Evolutionary conservation across 2,797 vertebrate genomes (phyloP), one percentile per base, ranked within the genome.

Genomic region (Xenentodon cancila): DNA sequence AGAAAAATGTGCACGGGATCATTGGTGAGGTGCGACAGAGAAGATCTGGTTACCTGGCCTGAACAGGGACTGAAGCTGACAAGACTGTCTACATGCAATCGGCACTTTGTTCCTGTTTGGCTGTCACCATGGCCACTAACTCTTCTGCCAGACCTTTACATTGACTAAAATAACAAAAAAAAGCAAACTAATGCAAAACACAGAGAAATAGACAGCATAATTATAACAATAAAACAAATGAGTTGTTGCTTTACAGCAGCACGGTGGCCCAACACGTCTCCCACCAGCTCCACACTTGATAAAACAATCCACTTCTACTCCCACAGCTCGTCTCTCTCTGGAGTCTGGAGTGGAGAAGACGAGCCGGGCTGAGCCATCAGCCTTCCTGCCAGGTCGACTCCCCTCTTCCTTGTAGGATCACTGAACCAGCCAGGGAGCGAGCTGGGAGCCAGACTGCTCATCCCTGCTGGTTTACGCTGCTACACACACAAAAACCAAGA

Each of bases 101-200:
- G 34, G 19, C 42, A 47, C 74, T 76, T 70, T 75, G 76, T 63
- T 78, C 79, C 66, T 37, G 56, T 73, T 64, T 47, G 51, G 56
- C 51, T 46, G 82, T 89, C 63, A 52, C 87, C 68, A 88, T 87
- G 84, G 84, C 87, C 82, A 89, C 84, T 43, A 44, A 27, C 60
- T 76, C 75, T 73, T 80, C 64, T 40, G 65, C 52, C 50, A 74
- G 72, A 73, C 63, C 72, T 63, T 75, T 56, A 66, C 61, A 75
- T 75, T 68, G 21, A 80, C 73, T 70, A 64, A 27, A 71, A 70
- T 53, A 64, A 32, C 3, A 30, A 25, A 25, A 5, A 5, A 25
- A 25, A 5, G 8, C 1, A 58, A 53, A 59, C 34, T 72, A 63
- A 53, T n/a, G 8, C 49, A 2, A 25, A 12, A 61, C 8, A 54